Evolutionary conservation across 2,888 invertebrate genomes (phyloP).

Genomic region (Brachyptera risi): DNA sequence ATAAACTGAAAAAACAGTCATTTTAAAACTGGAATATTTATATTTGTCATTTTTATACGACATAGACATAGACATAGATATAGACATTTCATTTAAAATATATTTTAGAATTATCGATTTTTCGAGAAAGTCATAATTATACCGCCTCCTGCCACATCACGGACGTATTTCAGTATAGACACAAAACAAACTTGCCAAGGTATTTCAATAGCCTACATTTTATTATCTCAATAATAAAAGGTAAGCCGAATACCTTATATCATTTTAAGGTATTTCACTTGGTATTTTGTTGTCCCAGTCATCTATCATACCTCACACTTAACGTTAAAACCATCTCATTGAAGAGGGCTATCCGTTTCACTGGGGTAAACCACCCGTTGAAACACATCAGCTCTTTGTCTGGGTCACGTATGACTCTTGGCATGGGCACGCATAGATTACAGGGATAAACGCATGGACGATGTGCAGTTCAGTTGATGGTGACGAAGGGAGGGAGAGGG

Average conservation of each 20-base stretch:
- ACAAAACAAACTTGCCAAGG: background rate
- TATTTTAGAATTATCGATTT: too few species aligned
- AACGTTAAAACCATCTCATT: background rate
- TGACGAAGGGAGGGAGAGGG: too few species aligned
- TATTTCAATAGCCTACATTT: background rate
- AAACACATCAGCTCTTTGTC: slow-evolving; percentile 36
- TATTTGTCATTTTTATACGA: too few species aligned
- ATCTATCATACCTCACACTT: slow-evolving; percentile 5
- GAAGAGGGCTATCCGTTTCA: slow-evolving; percentile 8
- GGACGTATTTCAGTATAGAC: background rate
- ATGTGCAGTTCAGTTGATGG: too few species aligned
- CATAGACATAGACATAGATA: too few species aligned
- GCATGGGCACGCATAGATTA: slow-evolving; percentile 26
- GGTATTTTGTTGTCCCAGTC: background rate
- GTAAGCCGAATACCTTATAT: too few species aligned
- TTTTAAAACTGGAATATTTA: too few species aligned
- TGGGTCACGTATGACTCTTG: slow-evolving; percentile 42
- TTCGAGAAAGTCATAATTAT: background rate
- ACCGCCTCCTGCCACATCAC: background rate
- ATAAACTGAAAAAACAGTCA: too few species aligned
- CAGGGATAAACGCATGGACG: too few species aligned
- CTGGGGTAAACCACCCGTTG: background rate
- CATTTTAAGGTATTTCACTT: background rate
- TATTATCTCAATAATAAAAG: background rate
- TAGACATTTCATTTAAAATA: too few species aligned